Evolutionary conservation across 1,140 invertebrate species (phyloP), one percentile per base, ranked within the genome.

Genomic region (Caenorhabditis remanei): DNA sequence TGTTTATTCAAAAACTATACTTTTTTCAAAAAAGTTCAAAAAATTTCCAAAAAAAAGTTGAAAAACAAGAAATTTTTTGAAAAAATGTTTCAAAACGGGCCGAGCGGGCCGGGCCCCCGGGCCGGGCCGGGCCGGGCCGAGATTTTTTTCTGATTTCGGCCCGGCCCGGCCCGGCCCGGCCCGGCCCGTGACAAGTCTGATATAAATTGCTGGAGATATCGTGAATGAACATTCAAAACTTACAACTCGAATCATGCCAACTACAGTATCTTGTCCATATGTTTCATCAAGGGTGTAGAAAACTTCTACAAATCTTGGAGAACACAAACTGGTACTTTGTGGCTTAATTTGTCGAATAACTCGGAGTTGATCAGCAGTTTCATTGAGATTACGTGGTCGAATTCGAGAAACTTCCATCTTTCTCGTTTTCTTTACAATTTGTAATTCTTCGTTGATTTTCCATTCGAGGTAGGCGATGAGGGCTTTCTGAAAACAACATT

Each of bases 251-350:
- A 87, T 63, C 86, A 87, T 87, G 50, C 65, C 65, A 41, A 83
- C 48, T 7, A 87, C 83, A 40, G 65, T 55, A 6, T 84, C 67
- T 14, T 84, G 48, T 71, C 87, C 87, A 65, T 56, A 87, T 55
- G 83, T 87, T 63, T 84, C 61, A 84, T 87, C 87, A 46, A 84
- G 53, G 5, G 87, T 84, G 14, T 87, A 84, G 83, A 87, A 83
- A 21, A 87, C 71, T 32, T 55, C 86, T 16, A 87, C 55, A 40
- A 79, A 71, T 50, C 86, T 58, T 46, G 71, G 50, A 6, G 75
- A 83, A 56, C 86, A 87, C 21, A 53, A 19, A 32, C 55, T 79
- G 48, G 65, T 13, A n/a, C 40, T 55, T 13, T 71, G 85, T 4
- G 11, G n/a, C 8, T 67, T 32, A 14, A 85, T 41, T 21, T 53